Base-by-base conservation (phyloP, 2,888 invertebrate species). In the Drosophila mercatorum region DNA sequence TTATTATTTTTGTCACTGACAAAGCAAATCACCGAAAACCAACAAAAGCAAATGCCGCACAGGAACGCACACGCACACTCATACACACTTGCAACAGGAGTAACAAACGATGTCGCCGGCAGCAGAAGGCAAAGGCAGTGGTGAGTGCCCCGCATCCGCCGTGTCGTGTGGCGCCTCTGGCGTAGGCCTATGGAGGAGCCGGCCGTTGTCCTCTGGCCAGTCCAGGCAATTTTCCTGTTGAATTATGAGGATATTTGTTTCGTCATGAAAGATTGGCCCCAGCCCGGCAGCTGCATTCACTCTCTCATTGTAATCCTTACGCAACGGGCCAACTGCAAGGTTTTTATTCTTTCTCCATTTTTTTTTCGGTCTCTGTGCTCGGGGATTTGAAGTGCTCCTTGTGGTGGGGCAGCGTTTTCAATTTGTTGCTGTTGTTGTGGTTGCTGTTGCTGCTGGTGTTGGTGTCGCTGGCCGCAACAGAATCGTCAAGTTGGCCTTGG, bases 201-300 rank as follows among this genome's bases (percentile, higher is more conserved):
- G 55, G 22, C 46, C 64, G 61, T 52, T 28, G 66, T 44, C 53
- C 58, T 5, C 6, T 14, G 53, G 47, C 58, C 67, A 53, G 72
- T 52, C 56, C 60, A 71, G 81, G 86, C 88, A 86, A 90, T 88
- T 88, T 88, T 83, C 81, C 88, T 89, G 83, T 91, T 91, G 91
- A 91, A 86, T 90, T 90, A 91, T 91, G 90, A 83, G 89, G 90
- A 90, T 90, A 89, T 87, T 88, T 83, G 75, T 88, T 80, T 79
- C 90, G 90, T 90, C 87, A 88, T 90, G 89, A 91, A 91, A 91
- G 90, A 91, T 91, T 90, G 91, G 89, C 81, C 86, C 82, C 78
- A 69, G 75, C 61, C 69, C 63, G 70, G 55, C 75, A 52, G 58
- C 69, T 65, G 70, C 72, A 49, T 75, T 59, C 67, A 72, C 74